Conservation (phyloP, 2,888 invertebrate species). For the Chrysolina oricalcia region DNA sequence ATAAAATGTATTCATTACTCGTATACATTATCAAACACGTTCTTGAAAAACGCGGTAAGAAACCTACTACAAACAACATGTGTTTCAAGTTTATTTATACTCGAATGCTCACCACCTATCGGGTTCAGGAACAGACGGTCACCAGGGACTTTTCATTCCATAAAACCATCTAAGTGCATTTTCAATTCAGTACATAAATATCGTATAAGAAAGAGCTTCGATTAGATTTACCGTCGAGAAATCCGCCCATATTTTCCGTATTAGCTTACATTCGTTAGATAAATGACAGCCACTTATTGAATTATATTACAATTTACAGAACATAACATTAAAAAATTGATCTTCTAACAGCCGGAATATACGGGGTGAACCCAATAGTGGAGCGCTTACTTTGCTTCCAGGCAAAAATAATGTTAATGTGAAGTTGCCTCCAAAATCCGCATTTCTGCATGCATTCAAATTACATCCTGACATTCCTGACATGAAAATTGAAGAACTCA, state of each 20-base stretch:
- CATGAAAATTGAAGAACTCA: too few relatives aligned
- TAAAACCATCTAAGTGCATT: slow-evolving; percentile 35
- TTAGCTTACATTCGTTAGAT: background rate
- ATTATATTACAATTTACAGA: too few relatives aligned
- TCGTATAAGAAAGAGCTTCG: background rate
- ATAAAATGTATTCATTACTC: slow-evolving; percentile 29
- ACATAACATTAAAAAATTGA: too few relatives aligned
- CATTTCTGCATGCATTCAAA: too few relatives aligned
- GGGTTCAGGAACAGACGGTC: slow-evolving; percentile 42
- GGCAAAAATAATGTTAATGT: too few relatives aligned
- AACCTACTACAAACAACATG: slow-evolving; percentile 51
- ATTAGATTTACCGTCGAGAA: background rate
- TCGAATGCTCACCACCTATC: slow-evolving; percentile 48
- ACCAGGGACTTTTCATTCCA: slow-evolving; percentile 46
- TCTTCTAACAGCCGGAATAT: too few relatives aligned
- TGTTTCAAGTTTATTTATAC: slow-evolving; percentile 56
- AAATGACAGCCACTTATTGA: too few relatives aligned
- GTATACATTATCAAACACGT: slow-evolving; percentile 41
- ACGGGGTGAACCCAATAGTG: too few relatives aligned
- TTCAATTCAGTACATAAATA: background rate
- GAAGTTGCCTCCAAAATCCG: too few relatives aligned
- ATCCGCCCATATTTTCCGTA: slow-evolving; percentile 23
- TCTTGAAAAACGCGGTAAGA: slow-evolving; percentile 48
- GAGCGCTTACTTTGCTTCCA: too few relatives aligned
- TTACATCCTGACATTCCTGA: too few relatives aligned